Base-by-base conservation (phyloP, 2,888 invertebrate genomes). In the Trissolcus brochymenae region DNA sequence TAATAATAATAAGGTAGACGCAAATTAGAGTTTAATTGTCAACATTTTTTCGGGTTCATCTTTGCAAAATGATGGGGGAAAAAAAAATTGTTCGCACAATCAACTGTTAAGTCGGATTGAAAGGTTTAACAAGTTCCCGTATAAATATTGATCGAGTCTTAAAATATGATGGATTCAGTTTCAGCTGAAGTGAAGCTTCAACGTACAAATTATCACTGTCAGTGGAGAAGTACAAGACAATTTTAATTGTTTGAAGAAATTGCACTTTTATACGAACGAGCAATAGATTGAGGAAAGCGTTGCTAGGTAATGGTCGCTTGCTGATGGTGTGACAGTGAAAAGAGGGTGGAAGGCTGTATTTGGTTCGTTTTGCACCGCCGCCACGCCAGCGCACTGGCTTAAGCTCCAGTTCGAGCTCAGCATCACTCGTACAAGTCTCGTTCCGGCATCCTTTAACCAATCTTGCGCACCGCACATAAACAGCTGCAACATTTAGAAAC, bases 331-430 rank as follows among this genome's bases (percentile, higher is more conserved):
- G 71, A 72, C 65, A 68, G 71, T 64, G 49, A 77, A 43, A 56
- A 71, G 50, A 62, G 66, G 76, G 61, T 54, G 73, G 54, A 25
- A 79, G 74, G 81, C 78, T 76, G 82, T 57, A 79, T 78, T 81
- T 83, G 84, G 83, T 86, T 83, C 82, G 73, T 72, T 80, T 75
- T 80, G 79, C 81, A 80, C 80, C 86, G 84, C 76, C 66, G 84
- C 85, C 86, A 87, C 83, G 82, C 83, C 83, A 86, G 87, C 88
- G 88, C 87, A 85, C 81, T 86, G 81, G 80, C 82, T 76, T 80
- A 81, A 82, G 85, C 84, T 84, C 83, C 88, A 88, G 88, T 88
- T 78, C 84, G 86, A 84, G 82, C 84, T 84, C 87, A 87, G 87
- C 87, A 86, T 87, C 86, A 85, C 84, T 83, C 85, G 87, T 81